Evolutionary conservation across 2,113 vertebrate species (phyloP).

Genomic region (Bostrychus sinensis): DNA sequence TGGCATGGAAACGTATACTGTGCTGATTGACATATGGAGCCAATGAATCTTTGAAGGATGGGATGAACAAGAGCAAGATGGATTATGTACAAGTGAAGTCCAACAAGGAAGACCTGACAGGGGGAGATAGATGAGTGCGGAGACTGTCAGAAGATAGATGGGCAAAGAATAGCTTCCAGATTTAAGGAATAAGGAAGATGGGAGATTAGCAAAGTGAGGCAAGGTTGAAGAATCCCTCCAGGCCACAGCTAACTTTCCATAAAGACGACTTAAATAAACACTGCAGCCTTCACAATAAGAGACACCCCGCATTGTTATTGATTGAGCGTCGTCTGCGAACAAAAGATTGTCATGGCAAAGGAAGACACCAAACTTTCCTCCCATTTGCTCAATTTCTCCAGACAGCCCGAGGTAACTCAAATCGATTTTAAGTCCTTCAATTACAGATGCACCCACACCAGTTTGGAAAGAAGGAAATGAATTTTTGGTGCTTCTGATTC

Average conservation of each 20-base stretch:
- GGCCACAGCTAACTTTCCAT: background rate
- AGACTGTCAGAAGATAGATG: background rate
- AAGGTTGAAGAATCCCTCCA: background rate
- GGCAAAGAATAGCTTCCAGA: background rate
- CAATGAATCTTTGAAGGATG: background rate
- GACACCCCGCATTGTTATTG: conserved; percentile 25
- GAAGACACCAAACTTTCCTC: conserved; percentile 39
- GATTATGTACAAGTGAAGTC: background rate
- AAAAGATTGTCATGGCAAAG: conserved; percentile 43
- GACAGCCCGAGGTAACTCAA: conserved; percentile 70
- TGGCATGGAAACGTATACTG: background rate
- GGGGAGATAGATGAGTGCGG: background rate
- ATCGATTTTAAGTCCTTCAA: conserved; percentile 78
- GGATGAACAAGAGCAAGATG: conserved; percentile 2
- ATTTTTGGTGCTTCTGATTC: conserved; percentile 69
- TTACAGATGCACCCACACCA: conserved; percentile 69
- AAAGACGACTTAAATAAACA: conserved; percentile 24
- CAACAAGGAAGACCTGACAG: background rate
- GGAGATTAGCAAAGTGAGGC: background rate
- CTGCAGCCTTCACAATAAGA: conserved; percentile 23
- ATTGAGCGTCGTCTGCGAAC: conserved; percentile 31
- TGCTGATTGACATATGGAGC: background rate
- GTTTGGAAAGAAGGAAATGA: conserved; percentile 66
- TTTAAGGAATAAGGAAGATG: background rate
- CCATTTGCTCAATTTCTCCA: conserved; percentile 59